Evolutionary conservation across 1,140 invertebrate genomes (phyloP), one percentile per base, ranked within the genome.

Genomic region (Mya arenaria): DNA sequence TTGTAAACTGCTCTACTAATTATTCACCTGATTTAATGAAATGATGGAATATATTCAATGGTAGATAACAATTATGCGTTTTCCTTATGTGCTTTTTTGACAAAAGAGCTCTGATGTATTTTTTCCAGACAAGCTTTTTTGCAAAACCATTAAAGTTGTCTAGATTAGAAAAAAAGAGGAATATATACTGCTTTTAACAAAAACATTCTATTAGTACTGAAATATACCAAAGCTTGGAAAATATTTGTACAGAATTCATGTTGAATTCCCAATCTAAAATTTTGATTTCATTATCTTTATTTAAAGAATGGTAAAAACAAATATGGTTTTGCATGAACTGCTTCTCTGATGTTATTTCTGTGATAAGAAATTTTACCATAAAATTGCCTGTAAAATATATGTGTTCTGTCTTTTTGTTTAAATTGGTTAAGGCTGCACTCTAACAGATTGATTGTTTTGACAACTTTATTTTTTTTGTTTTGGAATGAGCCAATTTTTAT

Each of bases 121-220:
- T 8, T 8, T 8, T 55, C 69, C 69, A 72, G 44, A 48, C 44
- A 72, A 72, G 69, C 69, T 72, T 72, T 72, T 72, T 48, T 72
- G 69, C 37, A 72, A 72, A 36, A 48, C 44, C 30, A 48, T 30
- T n/a, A n/a, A n/a, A n/a, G n/a, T n/a, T n/a, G n/a, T n/a, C n/a
- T n/a, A n/a, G 28, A 15, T 39, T 32, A 36, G 32, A 32, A 25
- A 66, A 28, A 6, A 15, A 66, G 6, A 13, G 17, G 10, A 66
- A 6, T 30, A 30, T 32, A n/a, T 10, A n/a, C 10, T 60, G 28
- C 28, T 25, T 8, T 8, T 60, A 60, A 13, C 8, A n/a, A 13
- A 8, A n/a, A 60, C 25, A 25, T n/a, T 13, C 44, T n/a, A 28
- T 13, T 8, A 60, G 25, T 15, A 28, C 25, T 15, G 25, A 60